Base-by-base conservation (phyloP, 2,888 invertebrate genomes). In the Girardia tigrina region DNA sequence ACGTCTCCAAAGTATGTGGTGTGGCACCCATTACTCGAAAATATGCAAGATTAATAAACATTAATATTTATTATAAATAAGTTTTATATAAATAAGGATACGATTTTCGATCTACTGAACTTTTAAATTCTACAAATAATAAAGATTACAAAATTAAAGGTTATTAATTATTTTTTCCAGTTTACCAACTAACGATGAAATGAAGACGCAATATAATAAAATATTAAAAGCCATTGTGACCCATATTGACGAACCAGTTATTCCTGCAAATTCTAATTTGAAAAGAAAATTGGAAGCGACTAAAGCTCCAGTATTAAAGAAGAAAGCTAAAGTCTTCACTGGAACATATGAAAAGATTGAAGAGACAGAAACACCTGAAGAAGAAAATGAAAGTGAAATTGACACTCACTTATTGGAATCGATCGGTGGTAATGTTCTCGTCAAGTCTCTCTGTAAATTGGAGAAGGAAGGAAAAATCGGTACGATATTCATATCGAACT, bases 401-500 rank as follows among this genome's bases (percentile, higher is more conserved):
- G 56, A 56, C 2, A 23, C 20, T 4, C 56, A 56, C 23, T 56
- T 56, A 16, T 56, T 56, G 8, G 56, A 56, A 4, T 56, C 56
- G 4, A 2, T 56, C 23, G n/a, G 8, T 8, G 56, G 56, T 8
- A 12, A n/a, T n/a, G n/a, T 12, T 12, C 4, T 56, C 4, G n/a
- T 4, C 2, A 56, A 56, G 23, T 56, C 56, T 56, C n/a, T 56
- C 6, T 56, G 56, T n/a, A 56, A 56, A 4, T 56, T 56, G n/a
- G 56, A 56, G 23, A 56, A 56, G 23, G 56, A 56, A 16, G 56
- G 56, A n/a, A 56, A 56, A 56, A 56, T 56, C n/a, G 56, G 56
- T 56, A 56, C 4, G n/a, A 8, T 20, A 56, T 56, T 20, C 2
- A 8, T 56, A 20, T 4, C n/a, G 4, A n/a, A 2, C n/a, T 8